Evolutionary conservation across 2,888 invertebrate species (phyloP).

Genomic region (Limnephilus rhombicus): DNA sequence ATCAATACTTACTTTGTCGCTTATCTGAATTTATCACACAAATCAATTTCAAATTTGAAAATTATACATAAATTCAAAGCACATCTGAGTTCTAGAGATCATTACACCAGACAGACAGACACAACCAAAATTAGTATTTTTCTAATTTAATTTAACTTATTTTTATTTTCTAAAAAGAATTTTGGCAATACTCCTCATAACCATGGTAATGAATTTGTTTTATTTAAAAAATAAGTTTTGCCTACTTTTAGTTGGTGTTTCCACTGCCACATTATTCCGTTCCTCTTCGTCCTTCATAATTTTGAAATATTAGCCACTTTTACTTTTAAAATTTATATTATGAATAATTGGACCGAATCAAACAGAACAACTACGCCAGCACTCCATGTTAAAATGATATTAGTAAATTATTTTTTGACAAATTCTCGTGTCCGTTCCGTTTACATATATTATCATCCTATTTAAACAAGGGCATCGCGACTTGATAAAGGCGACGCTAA

Average conservation of each 20-base stretch:
- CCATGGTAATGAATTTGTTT: neutral
- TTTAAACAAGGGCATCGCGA: neutral
- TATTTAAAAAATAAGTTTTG: neutral
- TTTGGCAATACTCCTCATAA: neutral
- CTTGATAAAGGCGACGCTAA: neutral
- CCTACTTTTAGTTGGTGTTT: neutral
- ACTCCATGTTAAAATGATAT: neutral
- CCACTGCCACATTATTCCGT: constrained; percentile 4
- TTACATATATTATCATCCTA: neutral
- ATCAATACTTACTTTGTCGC: too few species aligned
- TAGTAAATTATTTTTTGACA: neutral
- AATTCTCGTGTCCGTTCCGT: neutral
- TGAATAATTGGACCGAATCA: neutral
- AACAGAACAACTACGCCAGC: neutral
- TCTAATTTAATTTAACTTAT: too few species aligned
- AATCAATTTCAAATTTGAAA: too few species aligned
- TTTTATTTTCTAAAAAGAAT: too few species aligned
- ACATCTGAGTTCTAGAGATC: too few species aligned
- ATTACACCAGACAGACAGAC: too few species aligned
- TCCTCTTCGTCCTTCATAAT: neutral
- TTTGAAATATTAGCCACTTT: neutral
- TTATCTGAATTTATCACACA: too few species aligned
- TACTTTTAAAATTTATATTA: neutral
- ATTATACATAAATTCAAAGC: too few species aligned
- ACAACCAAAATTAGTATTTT: too few species aligned